Evolutionary conservation across 2,113 vertebrate species (phyloP), one percentile per base, ranked within the genome.

Genomic region (Nothoprocta perdicaria): DNA sequence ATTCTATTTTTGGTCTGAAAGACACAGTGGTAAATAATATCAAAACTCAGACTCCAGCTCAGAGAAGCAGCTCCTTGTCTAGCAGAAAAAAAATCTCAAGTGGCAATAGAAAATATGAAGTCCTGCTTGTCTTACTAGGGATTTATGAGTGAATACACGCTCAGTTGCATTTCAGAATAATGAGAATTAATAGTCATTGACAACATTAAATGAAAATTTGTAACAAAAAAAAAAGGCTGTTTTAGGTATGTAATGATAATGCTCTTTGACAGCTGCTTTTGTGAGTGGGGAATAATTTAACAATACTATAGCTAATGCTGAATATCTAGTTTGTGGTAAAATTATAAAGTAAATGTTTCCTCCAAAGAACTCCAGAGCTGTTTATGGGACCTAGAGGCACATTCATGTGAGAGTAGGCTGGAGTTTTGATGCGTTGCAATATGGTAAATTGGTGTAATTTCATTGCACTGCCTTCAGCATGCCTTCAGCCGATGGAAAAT

Each of bases 201-300:
- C 22, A 77, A 61, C 22, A 33, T 62, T 43, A 81, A 86, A 84
- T 14, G 74, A 80, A 78, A 55, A 75, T 83, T 89, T 90, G 66
- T 84, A 68, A 80, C 71, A 1, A 24, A n/a, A 75, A 65, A 45
- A 46, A 62, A n/a, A 75, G 61, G 9, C 8, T 57, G 72, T 82
- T 89, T 80, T 86, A 86, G 46, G 11, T 89, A 57, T 67, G 77
- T 82, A 83, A 84, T 50, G 76, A 66, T 85, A 69, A 94, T 74
- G 46, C 58, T 86, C 63, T 52, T 76, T 66, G 76, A 87, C 93
- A 89, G 91, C 88, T 96, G 90, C 86, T 81, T 89, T 89, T 80
- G 86, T 72, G 80, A 85, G 41, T 22, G 8, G 89, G 73, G 67
- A 85, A 61, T 86, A 81, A 79, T 87, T 92, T 38, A 50, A 50